A percentile compares a stretch with the other conserved stretches of the same genome.
These are phyloP conservation scores for Sesia bembeciformis DNA, from an alignment of 2,888 invertebrate species.

Conservation along the genomic window DNA sequence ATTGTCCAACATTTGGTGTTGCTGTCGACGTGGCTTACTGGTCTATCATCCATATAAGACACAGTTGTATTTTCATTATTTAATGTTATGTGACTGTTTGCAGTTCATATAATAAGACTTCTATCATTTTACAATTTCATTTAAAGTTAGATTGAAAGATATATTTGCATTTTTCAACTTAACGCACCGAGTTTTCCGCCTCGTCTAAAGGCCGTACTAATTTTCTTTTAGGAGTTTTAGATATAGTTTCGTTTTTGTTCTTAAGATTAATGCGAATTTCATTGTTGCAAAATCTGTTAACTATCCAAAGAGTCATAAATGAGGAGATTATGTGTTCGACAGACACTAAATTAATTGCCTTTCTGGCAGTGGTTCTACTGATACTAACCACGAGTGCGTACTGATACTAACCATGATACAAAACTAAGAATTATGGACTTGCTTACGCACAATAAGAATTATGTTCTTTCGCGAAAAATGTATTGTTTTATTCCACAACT, in stretches of 20 bases:
- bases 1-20: conserved; percentile 30
- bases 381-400: conserved; percentile 11
- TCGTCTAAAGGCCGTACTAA: too few species aligned
- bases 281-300: not conserved
- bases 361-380: conserved; percentile 2
- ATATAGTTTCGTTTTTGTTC: too few species aligned
- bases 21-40: not conserved
- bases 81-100: not conserved
- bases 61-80: not conserved
- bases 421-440: conserved; percentile 8
- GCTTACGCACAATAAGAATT: conserved; percentile 7
- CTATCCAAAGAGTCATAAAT: not conserved
- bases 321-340: not conserved
- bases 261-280: not conserved
- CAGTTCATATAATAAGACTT: too few species aligned
- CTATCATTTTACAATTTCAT: too few species aligned
- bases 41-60: not conserved
- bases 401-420: too few species aligned
- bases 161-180: too few species aligned
- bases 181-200: too few species aligned
- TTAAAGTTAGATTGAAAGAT: too few species aligned
- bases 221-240: too few species aligned
- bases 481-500: too few species aligned
- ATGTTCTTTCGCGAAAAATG: not conserved
- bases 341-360: not conserved